Evolutionary conservation across 1,140 invertebrate species (phyloP).

Genomic region (Brachionus rotundiformis): DNA sequence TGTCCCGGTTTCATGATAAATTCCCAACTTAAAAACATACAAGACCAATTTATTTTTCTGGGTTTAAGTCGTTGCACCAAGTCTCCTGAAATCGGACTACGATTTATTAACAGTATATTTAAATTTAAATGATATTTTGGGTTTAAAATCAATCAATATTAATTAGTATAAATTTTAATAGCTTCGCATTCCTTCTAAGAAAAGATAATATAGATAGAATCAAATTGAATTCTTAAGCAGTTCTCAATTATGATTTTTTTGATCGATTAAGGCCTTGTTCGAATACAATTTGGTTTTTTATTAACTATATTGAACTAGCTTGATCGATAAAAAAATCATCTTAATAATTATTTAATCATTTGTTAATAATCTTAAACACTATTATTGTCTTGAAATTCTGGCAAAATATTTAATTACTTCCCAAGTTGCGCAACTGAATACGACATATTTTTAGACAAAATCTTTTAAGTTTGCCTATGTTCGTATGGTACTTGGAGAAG

Average conservation of each 20-base stretch:
- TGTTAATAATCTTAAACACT: constrained; percentile 29
- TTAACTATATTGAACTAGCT: neutral
- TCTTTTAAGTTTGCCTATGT: neutral
- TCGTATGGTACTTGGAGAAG: neutral
- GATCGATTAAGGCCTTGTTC: constrained; percentile 9
- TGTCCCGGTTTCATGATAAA: constrained; percentile 46
- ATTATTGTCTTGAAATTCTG: constrained; percentile 15
- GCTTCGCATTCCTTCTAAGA: constrained; percentile 7
- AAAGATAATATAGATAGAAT: constrained; percentile 7
- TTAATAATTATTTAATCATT: constrained; percentile 43
- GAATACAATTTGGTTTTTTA: neutral
- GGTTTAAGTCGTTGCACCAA: neutral
- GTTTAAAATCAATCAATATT: constrained; percentile 41
- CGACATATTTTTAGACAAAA: constrained; percentile 2
- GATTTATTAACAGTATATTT: constrained; percentile 45
- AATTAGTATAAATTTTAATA: constrained; percentile 44
- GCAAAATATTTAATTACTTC: constrained; percentile 20
- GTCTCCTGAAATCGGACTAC: constrained; percentile 3
- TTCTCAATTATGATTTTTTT: neutral
- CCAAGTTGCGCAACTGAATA: constrained; percentile 3
- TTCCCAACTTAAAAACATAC: constrained; percentile 16
- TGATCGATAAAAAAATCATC: constrained; percentile 32
- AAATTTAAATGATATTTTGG: constrained; percentile 50
- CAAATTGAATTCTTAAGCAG: neutral
- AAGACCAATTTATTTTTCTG: constrained; percentile 45